phyloP scores from a whole-genome alignment of 2,888 invertebrate genomes.

The Chrysolina haemoptera region DNA sequence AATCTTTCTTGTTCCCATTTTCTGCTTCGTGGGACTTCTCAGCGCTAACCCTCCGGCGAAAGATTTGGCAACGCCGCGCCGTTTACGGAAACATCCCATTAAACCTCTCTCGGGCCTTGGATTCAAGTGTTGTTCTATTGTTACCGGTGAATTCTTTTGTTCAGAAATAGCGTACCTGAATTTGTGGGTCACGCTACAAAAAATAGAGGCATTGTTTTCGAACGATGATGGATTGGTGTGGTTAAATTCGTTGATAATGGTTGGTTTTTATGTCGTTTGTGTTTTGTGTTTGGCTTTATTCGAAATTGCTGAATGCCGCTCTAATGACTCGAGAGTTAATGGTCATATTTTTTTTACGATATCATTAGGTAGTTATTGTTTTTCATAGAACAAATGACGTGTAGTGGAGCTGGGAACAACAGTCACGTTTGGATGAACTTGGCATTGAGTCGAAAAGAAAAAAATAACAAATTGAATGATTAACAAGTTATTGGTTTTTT shows the following conservation, averaged over 20 bases:
- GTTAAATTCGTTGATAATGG: constrained; percentile 41
- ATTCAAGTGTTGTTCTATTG: constrained; percentile 32
- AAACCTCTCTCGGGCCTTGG: constrained; percentile 34
- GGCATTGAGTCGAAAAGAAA: too few relatives aligned
- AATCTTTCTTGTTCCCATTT: background rate
- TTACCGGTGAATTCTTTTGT: constrained; percentile 39
- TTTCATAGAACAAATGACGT: too few relatives aligned
- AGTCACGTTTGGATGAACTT: constrained; percentile 8
- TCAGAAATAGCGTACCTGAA: constrained; percentile 40
- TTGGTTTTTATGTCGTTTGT: constrained; percentile 34
- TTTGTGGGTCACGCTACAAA: constrained; percentile 47
- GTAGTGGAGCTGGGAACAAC: background rate
- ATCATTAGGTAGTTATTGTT: background rate
- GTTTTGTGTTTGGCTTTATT: constrained; percentile 27
- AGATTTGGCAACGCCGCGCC: constrained; percentile 17
- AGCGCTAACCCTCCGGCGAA: background rate
- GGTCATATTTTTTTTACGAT: constrained; percentile 11
- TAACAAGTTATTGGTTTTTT: too few relatives aligned
- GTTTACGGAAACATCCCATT: constrained; percentile 41
- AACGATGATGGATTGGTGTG: constrained; percentile 40
- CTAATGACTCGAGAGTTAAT: constrained; percentile 11
- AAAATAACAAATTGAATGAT: too few relatives aligned
- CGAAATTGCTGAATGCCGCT: constrained; percentile 6
- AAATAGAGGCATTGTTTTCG: constrained; percentile 41
- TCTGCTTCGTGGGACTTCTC: background rate